Evolutionary conservation across 2,888 invertebrate species (phyloP), one percentile per base, ranked within the genome.

Genomic region (Apotomis capreana): DNA sequence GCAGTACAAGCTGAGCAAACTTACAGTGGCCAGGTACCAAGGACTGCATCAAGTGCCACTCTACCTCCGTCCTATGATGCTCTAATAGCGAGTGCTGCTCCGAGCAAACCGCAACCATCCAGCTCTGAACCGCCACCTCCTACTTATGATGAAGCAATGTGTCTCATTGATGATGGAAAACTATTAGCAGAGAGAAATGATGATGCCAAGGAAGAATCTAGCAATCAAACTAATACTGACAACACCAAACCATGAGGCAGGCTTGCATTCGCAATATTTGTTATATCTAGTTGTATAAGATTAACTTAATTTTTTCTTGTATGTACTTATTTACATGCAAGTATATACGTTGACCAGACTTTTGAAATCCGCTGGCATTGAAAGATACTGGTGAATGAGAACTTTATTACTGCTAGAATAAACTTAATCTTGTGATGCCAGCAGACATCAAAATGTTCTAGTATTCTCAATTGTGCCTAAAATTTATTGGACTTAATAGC

Each of bases 1-100:
- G 93, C 94, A 70, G 92, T 93, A 52, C 94, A 94, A 81, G 93
- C 92, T 13, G 94, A 94, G 75, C 94, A 94, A 81, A 92, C 92
- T 49, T 94, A 92, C 78, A 85, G 90, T 78, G 93, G 92, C 10
- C 93, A 94, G 81, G 89, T 94, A 60, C 89, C 94, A 36, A 87
- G 94, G n/a, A 93, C 93, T 73, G 94, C 94, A 5, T 94, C 94
- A n/a, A 94, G 93, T 83, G 92, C 94, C 9, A 94, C 94, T 55
- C 83, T 94, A 78, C 95, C 95, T 54, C 95, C 95, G 6, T 93
- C 95, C 0, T 95, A 95, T 84, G 95, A 95, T 81, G 93, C 94
- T 62, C 89, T 95, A 78, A 91, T 94, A 78, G 81, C 91, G 63
- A 90, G 84, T 79, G 84, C 88, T 63, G 81, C 89, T 5, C 81